Base-by-base conservation (phyloP, 2,888 invertebrate species). In the Andrena hattorfiana region DNA sequence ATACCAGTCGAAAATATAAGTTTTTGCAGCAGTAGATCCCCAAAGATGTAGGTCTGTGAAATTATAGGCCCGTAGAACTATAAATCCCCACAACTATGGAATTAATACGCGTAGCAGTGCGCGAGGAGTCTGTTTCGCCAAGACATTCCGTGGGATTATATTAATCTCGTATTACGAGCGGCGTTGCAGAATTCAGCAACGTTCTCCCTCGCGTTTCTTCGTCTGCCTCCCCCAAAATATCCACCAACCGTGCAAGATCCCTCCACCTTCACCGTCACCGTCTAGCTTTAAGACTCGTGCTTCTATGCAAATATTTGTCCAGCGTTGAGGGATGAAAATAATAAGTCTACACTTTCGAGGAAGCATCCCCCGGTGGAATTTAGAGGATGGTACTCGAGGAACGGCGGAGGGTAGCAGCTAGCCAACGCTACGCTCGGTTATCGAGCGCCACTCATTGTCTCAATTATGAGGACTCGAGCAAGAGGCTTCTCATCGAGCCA, bases 241-340 rank as follows among this genome's bases (percentile, higher is more conserved):
- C 78, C 54, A 7, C 0, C 30, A 35, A 63, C 54, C 66, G 71
- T 73, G 54, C 73, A 51, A 8, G 8, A 72, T 23, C 35, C 67
- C 20, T 16, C 16, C 26, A 20, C 62, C 59, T 28, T 62, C 71
- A 28, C 3, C 51, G 8, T 54, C 49, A 28, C 35, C 49, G 49
- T 26, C 48, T 20, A 42, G 71, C 32, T 54, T 59, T 59, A 48
- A 69, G 67, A 8, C 62, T 63, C 62, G 13, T 60, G 75, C 85
- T 72, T 84, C 89, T 90, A 87, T 87, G 89, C 89, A 90, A 92
- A 92, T 89, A 83, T 91, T 91, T 91, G 88, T 85, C 66, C 77
- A 79, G 87, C 84, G 86, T 89, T 88, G 87, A 87, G 86, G 85
- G 87, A 89, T 89, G 87, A 88, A 90, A 91, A 89, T 92, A 91